Conservation (phyloP, 2,888 invertebrate genomes). For the Myopa testacea region DNA sequence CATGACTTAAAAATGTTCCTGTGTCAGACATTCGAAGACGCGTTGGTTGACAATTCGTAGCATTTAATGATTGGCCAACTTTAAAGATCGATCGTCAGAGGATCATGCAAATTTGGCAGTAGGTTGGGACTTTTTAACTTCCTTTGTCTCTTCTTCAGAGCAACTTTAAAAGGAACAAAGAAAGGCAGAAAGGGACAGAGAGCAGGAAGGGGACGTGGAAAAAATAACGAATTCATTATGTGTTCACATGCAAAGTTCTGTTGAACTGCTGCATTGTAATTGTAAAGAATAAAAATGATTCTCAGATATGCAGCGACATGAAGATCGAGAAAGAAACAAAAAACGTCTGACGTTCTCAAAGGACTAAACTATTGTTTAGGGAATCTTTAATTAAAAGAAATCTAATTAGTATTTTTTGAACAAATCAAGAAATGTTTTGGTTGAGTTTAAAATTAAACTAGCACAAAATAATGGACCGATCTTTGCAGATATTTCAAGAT, state of each 20-base stretch:
- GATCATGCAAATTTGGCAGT: constrained; percentile 28
- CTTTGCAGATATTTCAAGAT: too few species aligned
- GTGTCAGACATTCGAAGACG: neutral
- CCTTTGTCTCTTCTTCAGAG: neutral
- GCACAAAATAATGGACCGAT: too few species aligned
- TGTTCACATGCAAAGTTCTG: neutral
- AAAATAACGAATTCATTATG: constrained; percentile 7
- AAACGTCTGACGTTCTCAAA: neutral
- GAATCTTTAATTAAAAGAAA: neutral
- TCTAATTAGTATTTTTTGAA: too few species aligned
- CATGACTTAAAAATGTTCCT: constrained; percentile 28
- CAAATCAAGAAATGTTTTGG: too few species aligned
- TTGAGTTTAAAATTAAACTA: too few species aligned
- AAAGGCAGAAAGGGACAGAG: neutral
- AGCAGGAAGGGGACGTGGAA: neutral
- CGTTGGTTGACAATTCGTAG: constrained; percentile 34
- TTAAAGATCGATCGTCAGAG: constrained; percentile 29
- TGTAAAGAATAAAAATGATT: constrained; percentile 9
- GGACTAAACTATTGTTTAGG: neutral
- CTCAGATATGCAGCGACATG: neutral
- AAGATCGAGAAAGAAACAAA: neutral
- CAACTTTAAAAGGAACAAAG: neutral
- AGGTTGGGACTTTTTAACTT: neutral
- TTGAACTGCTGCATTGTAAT: neutral
- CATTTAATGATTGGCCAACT: constrained; percentile 32